Evolutionary conservation across 2,113 vertebrate species (phyloP), one percentile per base, ranked within the genome.

Genomic region (Bubo blakistoni): DNA sequence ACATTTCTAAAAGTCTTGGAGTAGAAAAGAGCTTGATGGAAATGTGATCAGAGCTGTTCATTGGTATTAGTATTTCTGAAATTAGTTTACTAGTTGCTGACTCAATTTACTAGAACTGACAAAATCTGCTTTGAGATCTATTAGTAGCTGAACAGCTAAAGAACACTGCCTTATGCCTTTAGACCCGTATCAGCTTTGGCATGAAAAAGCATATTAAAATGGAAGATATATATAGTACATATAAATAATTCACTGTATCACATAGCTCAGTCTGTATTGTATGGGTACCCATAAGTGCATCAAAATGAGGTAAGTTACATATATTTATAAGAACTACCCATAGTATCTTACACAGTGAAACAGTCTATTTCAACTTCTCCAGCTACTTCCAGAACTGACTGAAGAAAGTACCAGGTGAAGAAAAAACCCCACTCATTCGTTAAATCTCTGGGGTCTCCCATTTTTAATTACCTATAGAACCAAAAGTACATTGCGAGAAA

Each of bases 341-440:
- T 19, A 42, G 10, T 16, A 65, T 20, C 22, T 57, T 54, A 61
- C 20, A 9, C 67, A 49, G 32, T 27, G 54, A 59, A 77, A 47
- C 4, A 17, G 24, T 19, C 8, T 30, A 13, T 62, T 74, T 71
- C 55, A 61, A 8, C 13, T 70, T 70, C 49, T 58, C 8, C 47
- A 86, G 47, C 34, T 46, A 44, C 62, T 81, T 7, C 26, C 42
- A 83, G 59, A 79, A 51, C 49, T n/a, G 4, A 22, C 40, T 85
- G 36, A 47, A 59, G 38, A 21, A 57, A 42, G 55, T 3, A 36
- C 4, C 6, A 42, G 15, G 5, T 27, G 34, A 69, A 38, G 36
- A 36, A 72, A 55, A 42, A 54, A 13, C 0, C 1, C 3, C 13
- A 13, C 9, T 63, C 7, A 6, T 16, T 25, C 12, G 26, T n/a